Percentiles rank a stretch among this genome's conserved stretches.
These are phyloP conservation scores for Psittacula cyanocephala DNA, from an alignment of 2,113 vertebrate genomes.

Conservation along the genomic window DNA sequence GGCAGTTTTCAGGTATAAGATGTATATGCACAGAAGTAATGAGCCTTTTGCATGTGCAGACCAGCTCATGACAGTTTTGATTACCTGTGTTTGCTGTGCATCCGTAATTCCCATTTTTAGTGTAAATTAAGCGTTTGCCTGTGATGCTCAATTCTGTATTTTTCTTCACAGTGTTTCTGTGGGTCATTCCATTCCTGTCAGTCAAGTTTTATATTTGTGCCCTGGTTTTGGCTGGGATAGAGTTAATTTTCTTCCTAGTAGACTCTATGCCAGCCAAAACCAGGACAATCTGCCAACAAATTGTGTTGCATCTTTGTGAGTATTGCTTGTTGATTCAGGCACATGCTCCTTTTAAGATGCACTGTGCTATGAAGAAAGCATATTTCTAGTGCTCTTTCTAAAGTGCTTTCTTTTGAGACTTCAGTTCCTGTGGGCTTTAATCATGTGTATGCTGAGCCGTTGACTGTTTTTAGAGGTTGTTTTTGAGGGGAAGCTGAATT, in stretches of 20 bases:
- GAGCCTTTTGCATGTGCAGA: not conserved
- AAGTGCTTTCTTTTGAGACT: not conserved
- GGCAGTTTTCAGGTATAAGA: not conserved
- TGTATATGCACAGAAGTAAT: not conserved
- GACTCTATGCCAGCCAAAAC: not conserved
- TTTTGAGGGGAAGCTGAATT: not conserved
- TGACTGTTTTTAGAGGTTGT: not conserved
- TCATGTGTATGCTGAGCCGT: not conserved
- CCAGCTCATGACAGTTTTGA: not conserved
- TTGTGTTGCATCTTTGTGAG: not conserved
- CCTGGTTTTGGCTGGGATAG: not conserved
- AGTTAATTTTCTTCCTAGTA: not conserved
- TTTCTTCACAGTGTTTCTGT: not conserved
- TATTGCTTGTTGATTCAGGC: not conserved
- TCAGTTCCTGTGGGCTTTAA: not conserved
- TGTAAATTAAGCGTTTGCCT: not conserved
- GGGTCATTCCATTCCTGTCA: not conserved
- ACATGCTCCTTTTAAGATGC: accelerated
- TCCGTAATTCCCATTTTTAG: not conserved
- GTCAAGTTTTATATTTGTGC: not conserved
- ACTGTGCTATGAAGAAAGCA: not conserved
- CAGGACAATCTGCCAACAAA: not conserved
- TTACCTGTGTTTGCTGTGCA: not conserved
- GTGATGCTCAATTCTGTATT: not conserved
- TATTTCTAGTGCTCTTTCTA: not conserved